Evolutionary conservation across 1,140 invertebrate species (phyloP).

Genomic region (Meteorus sp.): DNA sequence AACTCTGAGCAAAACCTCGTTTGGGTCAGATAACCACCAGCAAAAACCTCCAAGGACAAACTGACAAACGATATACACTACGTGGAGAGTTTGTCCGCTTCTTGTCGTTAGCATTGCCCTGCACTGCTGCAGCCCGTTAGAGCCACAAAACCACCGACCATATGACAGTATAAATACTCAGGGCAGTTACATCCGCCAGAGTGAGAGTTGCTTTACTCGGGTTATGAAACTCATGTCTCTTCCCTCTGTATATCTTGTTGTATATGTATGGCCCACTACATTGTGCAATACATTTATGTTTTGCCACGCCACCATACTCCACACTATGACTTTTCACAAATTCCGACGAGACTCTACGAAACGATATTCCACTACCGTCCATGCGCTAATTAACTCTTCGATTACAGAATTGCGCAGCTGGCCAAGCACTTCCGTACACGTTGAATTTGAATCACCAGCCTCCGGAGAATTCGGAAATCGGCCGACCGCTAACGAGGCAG

Average conservation of each 20-base stretch:
- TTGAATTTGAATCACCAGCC: conserved; percentile 30
- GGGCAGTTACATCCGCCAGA: neutral
- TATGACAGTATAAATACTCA: conserved; percentile 13
- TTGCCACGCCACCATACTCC: too few relatives aligned
- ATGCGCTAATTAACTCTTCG: conserved; percentile 32
- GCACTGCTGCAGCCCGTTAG: conserved; percentile 2
- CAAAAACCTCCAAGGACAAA: conserved; percentile 16
- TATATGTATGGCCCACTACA: too few relatives aligned
- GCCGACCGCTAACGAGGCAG: conserved; percentile 33
- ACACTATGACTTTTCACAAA: conserved; percentile 4
- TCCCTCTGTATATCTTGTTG: neutral
- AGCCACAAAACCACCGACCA: conserved; percentile 23
- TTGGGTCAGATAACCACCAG: conserved; percentile 10
- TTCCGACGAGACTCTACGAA: conserved; percentile 1
- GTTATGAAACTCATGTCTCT: conserved; percentile 8
- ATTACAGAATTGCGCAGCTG: conserved; percentile 28
- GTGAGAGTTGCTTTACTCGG: neutral
- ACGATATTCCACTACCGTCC: conserved; percentile 12
- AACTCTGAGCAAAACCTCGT: conserved; percentile 17
- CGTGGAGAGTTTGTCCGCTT: conserved; percentile 2
- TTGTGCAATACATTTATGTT: too few relatives aligned
- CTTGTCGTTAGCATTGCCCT: conserved; percentile 2
- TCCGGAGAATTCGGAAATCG: conserved; percentile 35
- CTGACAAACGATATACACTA: too few relatives aligned
- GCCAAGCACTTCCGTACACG: conserved; percentile 22